Percentiles rank a stretch among this genome's conserved stretches.
Conservation (phyloP, 2,888 invertebrate species). For the Pteria penguin region DNA sequence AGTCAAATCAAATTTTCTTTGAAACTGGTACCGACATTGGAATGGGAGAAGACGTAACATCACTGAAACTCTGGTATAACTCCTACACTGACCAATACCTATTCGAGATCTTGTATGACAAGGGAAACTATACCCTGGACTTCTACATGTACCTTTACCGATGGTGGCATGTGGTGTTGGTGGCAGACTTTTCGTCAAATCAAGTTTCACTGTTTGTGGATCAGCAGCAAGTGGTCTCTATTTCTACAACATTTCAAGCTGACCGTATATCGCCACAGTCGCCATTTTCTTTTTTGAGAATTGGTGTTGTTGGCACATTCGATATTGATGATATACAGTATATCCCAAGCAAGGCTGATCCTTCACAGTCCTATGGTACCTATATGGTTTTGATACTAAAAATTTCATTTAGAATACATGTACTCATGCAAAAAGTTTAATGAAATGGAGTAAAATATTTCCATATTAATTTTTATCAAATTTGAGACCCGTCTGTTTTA, state of each 20-base stretch:
- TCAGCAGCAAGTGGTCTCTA: not conserved
- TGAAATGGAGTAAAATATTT: too few relatives aligned
- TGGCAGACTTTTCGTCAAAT: constrained; percentile 6
- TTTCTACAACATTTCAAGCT: not conserved
- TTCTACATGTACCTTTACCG: constrained; percentile 37
- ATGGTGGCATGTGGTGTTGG: constrained; percentile 42
- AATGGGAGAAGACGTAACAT: not conserved
- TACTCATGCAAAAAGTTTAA: too few relatives aligned
- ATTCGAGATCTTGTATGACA: constrained; percentile 22
- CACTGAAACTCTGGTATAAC: constrained; percentile 30
- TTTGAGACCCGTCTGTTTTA: too few relatives aligned
- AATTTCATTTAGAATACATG: too few relatives aligned
- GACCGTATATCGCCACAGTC: constrained; percentile 18
- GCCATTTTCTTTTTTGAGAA: constrained; percentile 36
- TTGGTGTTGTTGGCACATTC: constrained; percentile 42
- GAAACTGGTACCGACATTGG: constrained; percentile 21
- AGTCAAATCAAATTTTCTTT: constrained; percentile 35
- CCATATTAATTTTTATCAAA: too few relatives aligned
- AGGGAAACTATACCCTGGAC: constrained; percentile 10
- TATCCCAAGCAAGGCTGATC: constrained; percentile 6
- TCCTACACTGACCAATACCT: constrained; percentile 23
- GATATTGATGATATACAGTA: constrained; percentile 47
- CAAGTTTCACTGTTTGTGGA: constrained; percentile 12
- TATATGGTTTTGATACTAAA: too few relatives aligned
- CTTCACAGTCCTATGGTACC: constrained; percentile 36